Conservation (phyloP, 2,888 invertebrate genomes). For the Hypomecis punctinalis region DNA sequence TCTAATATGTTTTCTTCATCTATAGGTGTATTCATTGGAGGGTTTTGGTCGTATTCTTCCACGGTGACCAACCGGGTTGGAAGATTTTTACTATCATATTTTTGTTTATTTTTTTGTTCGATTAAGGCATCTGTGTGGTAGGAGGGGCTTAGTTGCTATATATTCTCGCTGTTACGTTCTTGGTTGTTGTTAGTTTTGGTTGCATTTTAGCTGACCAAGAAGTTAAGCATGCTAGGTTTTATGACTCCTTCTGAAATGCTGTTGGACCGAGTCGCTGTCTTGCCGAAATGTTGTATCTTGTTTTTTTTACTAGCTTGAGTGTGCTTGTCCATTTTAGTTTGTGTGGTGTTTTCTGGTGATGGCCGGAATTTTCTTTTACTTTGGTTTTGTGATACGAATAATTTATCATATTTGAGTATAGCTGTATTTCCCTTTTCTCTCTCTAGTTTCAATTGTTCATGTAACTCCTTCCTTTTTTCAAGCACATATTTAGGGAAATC, state of each 20-base stretch:
- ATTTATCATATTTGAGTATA: constrained; percentile 17
- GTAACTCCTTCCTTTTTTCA: constrained; percentile 22
- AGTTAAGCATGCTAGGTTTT: constrained; percentile 16
- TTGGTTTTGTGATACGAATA: constrained; percentile 12
- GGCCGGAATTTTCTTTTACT: constrained; percentile 9
- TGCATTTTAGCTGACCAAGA: background rate
- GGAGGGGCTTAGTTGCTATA: constrained; percentile 20
- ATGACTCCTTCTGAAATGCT: constrained; percentile 17
- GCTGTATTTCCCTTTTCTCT: constrained; percentile 19
- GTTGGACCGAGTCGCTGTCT: constrained; percentile 1
- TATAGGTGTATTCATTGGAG: too few species aligned
- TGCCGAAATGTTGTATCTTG: constrained; percentile 7
- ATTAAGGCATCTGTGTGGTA: constrained; percentile 4
- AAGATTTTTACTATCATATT: too few species aligned
- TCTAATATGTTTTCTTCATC: too few species aligned
- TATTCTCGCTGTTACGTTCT: background rate
- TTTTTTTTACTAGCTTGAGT: constrained; percentile 15
- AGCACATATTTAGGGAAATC: constrained; percentile 23
- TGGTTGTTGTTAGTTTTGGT: constrained; percentile 2
- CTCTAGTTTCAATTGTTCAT: constrained; percentile 16
- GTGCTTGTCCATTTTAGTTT: background rate
- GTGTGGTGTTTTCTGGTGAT: constrained; percentile 8
- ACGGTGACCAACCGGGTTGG: too few species aligned
- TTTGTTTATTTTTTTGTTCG: too few species aligned
- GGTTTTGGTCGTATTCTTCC: too few species aligned